Evolutionary conservation across 2,888 invertebrate genomes (phyloP), one percentile per base, ranked within the genome.

Genomic region (Timandra comae): DNA sequence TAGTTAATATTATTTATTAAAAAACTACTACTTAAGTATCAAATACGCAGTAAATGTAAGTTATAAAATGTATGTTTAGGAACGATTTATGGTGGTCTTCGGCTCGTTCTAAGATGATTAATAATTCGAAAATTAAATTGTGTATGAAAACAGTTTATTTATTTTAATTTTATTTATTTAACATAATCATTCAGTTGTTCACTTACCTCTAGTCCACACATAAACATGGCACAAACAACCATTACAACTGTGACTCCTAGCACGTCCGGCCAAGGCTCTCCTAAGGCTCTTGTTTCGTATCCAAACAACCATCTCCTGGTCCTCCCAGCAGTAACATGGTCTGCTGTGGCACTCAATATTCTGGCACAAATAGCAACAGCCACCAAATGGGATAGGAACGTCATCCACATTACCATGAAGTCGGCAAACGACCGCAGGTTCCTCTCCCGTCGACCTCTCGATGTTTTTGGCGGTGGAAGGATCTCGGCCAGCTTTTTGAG

Each of bases 251-350:
- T 88, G 2, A 90, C 88, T 3, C 89, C 90, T 3, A 90, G 53
- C 2, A 89, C 88, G 54, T 90, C 90, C 12, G 90, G 90, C 89
- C 89, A 89, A 1, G 89, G 88, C 50, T 89, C 89, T 0, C 88
- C 89, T 32, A 88, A 61, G 1, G 88, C 79, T 49, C 87, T 79
- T 3, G 88, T 87, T 53, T 88, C 87, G 46, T 88, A 78, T 1
- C 89, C 89, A 46, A 89, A 88, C 21, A 89, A 58, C 87, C 89
- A 89, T 27, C 87, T 78, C 36, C 89, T 80, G n/a, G 89, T 86
- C 20, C 87, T 67, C 1, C 88, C 88, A 9, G 80, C 87, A 16
- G 88, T 89, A 35, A 89, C 88, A 43, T 89, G 89, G 52, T 90
- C 89, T 4, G 90, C 86, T 1, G 89, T 89, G 2, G 89, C 89